phyloP scores from a whole-genome alignment of 2,888 invertebrate species.

The Lomographa bimaculata region DNA sequence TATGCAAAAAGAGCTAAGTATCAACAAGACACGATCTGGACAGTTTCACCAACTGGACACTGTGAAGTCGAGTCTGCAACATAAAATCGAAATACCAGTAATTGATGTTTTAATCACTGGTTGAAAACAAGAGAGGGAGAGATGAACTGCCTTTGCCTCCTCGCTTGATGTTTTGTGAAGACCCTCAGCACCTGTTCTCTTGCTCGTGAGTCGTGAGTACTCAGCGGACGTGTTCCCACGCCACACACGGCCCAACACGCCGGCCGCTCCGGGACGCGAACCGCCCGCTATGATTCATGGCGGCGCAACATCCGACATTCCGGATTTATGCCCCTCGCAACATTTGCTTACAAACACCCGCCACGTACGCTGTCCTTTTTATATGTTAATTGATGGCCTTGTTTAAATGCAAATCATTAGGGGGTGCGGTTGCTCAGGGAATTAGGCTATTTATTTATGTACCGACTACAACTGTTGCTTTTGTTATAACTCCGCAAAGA shows the following conservation, averaged over 20 bases:
- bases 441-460: conserved; percentile 9
- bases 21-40: too few relatives aligned
- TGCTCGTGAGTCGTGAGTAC: too few relatives aligned
- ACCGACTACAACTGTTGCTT: conserved; percentile 16
- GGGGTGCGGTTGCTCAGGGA: conserved; percentile 18
- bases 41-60: too few relatives aligned
- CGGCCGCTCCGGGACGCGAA: conserved; percentile 9
- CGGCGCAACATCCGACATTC: conserved; percentile 36
- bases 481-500: conserved; percentile 10
- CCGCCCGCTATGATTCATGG: conserved; percentile 32
- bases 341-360: conserved; percentile 33
- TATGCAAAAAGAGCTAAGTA: too few relatives aligned
- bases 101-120: too few relatives aligned
- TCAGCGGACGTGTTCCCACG: too few relatives aligned
- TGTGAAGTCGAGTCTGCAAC: too few relatives aligned
- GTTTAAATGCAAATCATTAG: conserved; percentile 36
- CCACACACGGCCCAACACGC: conserved; percentile 6
- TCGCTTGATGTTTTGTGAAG: too few relatives aligned
- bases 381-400: conserved; percentile 38
- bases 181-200: too few relatives aligned
- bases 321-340: conserved; percentile 41
- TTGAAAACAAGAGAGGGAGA: too few relatives aligned
- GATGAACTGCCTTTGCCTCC: too few relatives aligned
- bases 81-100: too few relatives aligned
- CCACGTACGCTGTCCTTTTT: conserved; percentile 34